Conservation (phyloP, 1,140 invertebrate species). For the Sipha flava region DNA sequence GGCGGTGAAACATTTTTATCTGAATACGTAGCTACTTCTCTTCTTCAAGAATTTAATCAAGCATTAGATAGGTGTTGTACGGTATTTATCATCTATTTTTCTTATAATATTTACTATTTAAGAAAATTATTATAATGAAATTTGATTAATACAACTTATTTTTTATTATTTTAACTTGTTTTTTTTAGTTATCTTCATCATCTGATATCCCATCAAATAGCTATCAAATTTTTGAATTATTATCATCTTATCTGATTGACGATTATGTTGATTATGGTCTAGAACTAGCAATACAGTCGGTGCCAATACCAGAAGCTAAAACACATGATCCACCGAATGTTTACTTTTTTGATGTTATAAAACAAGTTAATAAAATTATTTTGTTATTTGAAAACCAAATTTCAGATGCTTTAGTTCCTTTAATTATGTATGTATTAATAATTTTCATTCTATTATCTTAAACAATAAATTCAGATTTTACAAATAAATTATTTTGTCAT, state of each 20-base stretch:
- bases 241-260: constrained; percentile 75
- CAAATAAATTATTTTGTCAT: constrained; percentile 33
- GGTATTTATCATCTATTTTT: constrained; percentile 47
- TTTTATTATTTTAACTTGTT: constrained; percentile 13
- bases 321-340: constrained; percentile 67
- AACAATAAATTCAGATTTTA: background rate
- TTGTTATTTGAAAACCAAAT: constrained; percentile 93
- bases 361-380: constrained; percentile 92
- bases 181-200: constrained; percentile 64
- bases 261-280: constrained; percentile 96
- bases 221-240: constrained; percentile 73
- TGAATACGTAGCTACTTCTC: constrained; percentile 87
- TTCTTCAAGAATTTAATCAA: constrained; percentile 84
- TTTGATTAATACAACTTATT: constrained; percentile 21
- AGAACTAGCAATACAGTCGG: constrained; percentile 81
- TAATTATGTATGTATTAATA: constrained; percentile 61
- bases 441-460: constrained; percentile 16
- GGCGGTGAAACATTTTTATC: constrained; percentile 95
- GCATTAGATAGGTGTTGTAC: constrained; percentile 82
- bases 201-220: constrained; percentile 73
- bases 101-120: constrained; percentile 32
- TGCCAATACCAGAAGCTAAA: constrained; percentile 82
- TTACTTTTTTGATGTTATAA: constrained; percentile 89
- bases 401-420: constrained; percentile 76
- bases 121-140: too few species aligned